A percentile compares a stretch with the other conserved stretches of the same genome.
phyloP scores from a whole-genome alignment of 2,888 invertebrate species.

The Drosophila yooni region DNA sequence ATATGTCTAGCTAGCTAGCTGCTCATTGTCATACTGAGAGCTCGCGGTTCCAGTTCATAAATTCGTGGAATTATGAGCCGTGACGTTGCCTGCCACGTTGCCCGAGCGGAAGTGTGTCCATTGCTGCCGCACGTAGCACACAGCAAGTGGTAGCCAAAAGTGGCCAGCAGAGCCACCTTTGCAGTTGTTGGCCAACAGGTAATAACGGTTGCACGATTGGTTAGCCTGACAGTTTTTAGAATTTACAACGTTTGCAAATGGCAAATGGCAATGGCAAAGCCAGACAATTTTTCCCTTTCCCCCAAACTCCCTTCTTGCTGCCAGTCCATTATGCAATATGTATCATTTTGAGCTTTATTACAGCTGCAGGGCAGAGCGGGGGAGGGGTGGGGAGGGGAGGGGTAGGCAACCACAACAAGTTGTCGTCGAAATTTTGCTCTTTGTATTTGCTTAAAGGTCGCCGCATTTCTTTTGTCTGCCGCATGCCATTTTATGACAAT shows the following conservation, averaged over 20 bases:
- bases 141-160: conserved; percentile 25
- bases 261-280: conserved; percentile 5
- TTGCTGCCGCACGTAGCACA: conserved; percentile 46
- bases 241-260: conserved; percentile 44
- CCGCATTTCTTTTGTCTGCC: conserved; percentile 42
- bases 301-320: too few species aligned
- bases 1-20: conserved; percentile 3
- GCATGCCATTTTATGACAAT: conserved; percentile 43
- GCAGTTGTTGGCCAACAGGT: conserved; percentile 71
- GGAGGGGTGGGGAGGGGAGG: neutral
- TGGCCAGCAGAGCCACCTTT: conserved; percentile 9
- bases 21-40: conserved; percentile 50
- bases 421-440: conserved; percentile 49
- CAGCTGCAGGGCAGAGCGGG: conserved; percentile 15
- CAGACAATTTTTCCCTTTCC: neutral
- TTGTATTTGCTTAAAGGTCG: conserved; percentile 59
- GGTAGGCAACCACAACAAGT: conserved; percentile 55
- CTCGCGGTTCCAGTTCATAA: conserved; percentile 83
- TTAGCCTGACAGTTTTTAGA: conserved; percentile 62
- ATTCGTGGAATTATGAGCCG: conserved; percentile 83
- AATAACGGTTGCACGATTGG: conserved; percentile 82
- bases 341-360: conserved; percentile 32
- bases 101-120: conserved; percentile 48
- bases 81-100: conserved; percentile 65
- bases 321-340: conserved; percentile 27